Conservation (phyloP, 2,797 vertebrate species). For the Anguilla obscura region DNA sequence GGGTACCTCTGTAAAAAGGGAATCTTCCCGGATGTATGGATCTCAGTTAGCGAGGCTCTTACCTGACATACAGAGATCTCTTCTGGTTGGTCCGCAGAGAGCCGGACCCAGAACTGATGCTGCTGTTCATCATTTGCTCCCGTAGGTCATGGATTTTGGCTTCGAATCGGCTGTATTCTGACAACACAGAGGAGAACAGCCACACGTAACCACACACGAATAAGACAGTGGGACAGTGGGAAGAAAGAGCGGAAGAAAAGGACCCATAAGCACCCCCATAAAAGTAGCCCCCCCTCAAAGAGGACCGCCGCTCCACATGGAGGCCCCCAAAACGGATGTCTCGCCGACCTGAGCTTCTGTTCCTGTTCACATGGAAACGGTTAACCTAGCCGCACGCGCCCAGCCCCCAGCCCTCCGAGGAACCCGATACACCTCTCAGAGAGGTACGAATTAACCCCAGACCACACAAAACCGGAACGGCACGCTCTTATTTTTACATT, state of each 20-base stretch:
- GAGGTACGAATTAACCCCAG: background rate
- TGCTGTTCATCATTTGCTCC: slow-evolving; percentile 98
- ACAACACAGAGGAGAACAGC: slow-evolving; percentile 28
- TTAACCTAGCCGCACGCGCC: too few relatives aligned
- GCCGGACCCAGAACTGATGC: slow-evolving; percentile 90
- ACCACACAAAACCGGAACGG: background rate
- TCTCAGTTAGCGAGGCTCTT: slow-evolving; percentile 39
- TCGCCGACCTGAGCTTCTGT: too few relatives aligned
- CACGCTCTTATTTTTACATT: too few relatives aligned
- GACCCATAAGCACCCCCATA: too few relatives aligned
- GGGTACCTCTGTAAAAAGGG: background rate
- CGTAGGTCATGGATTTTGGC: slow-evolving; percentile 95
- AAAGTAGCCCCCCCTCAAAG: too few relatives aligned
- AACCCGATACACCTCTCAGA: background rate
- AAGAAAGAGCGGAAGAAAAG: too few relatives aligned
- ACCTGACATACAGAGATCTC: slow-evolving; percentile 83
- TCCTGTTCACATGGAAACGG: too few relatives aligned
- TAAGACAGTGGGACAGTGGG: background rate
- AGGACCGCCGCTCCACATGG: too few relatives aligned
- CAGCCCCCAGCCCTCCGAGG: background rate
- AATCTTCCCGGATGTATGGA: background rate
- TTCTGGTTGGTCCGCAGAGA: slow-evolving; percentile 93
- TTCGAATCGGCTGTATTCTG: slow-evolving; percentile 94
- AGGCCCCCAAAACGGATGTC: too few relatives aligned
- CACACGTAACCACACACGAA: background rate